Conservation (phyloP, 2,113 vertebrate genomes). For the Arenaria interpres region DNA sequence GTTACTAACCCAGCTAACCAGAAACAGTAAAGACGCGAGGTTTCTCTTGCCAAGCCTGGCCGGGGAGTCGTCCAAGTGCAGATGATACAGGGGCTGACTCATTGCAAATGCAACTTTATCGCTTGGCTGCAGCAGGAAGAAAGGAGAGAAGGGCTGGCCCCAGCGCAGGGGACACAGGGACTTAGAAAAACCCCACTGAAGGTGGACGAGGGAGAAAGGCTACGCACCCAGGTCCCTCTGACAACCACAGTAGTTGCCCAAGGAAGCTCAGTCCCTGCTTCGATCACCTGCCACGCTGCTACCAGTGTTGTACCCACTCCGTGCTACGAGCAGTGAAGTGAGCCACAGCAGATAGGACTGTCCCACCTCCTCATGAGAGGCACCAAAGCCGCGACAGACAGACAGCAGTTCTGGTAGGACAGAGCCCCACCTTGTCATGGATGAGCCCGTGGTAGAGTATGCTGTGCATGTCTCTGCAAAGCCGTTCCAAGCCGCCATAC, state of each 20-base stretch:
- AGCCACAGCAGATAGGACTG: not conserved
- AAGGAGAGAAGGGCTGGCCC: not conserved
- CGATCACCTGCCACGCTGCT: not conserved
- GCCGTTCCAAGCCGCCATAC: constrained; percentile 92
- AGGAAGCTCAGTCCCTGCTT: not conserved
- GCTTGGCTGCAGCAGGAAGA: not conserved
- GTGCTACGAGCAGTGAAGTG: not conserved
- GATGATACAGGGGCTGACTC: not conserved
- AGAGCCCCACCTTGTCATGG: constrained; percentile 85
- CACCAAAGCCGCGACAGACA: not conserved
- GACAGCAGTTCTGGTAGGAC: not conserved
- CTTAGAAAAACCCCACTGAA: not conserved
- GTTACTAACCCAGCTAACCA: constrained; percentile 24
- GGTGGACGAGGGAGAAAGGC: not conserved
- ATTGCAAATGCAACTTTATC: not conserved
- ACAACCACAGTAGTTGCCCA: not conserved
- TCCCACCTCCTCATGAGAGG: not conserved
- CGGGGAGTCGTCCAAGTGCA: not conserved
- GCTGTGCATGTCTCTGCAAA: constrained; percentile 96
- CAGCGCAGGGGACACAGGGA: not conserved
- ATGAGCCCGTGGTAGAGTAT: constrained; percentile 93
- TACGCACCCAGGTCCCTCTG: not conserved
- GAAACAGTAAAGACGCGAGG: not conserved
- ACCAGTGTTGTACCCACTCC: rapidly evolving
- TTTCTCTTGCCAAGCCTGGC: not conserved